A percentile compares a stretch with the other conserved stretches of the same genome.
Evolutionary conservation across 2,113 vertebrate genomes (phyloP).

Genomic region (Passerina amoena): DNA sequence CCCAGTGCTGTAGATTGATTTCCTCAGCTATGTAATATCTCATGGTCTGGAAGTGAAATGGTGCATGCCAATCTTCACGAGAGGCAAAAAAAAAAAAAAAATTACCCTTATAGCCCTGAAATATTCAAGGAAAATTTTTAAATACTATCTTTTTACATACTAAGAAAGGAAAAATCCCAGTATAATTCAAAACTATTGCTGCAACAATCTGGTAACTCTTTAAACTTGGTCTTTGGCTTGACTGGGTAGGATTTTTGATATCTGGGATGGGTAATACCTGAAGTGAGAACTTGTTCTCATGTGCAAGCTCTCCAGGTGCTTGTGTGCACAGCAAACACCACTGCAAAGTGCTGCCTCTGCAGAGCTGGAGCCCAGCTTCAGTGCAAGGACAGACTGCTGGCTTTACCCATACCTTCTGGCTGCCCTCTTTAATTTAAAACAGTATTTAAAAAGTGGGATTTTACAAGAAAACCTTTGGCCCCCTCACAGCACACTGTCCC

Average conservation of each 20-base stretch:
- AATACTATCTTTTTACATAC: not conserved
- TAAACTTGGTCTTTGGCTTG: not conserved
- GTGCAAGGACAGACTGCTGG: not conserved
- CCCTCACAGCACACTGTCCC: not conserved
- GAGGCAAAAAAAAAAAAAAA: not conserved
- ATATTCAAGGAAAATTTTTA: not conserved
- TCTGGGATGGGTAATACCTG: not conserved
- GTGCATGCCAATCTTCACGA: not conserved
- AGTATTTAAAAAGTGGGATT: fast-evolving
- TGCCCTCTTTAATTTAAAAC: not conserved
- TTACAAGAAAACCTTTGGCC: not conserved
- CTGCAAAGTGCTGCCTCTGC: not conserved
- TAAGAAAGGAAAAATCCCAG: not conserved
- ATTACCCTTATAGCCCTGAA: not conserved
- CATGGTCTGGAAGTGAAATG: not conserved
- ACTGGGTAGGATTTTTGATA: fast-evolving
- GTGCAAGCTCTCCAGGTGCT: not conserved
- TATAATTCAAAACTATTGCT: not conserved
- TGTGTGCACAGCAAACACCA: fast-evolving
- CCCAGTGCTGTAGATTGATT: not conserved
- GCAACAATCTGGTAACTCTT: not conserved
- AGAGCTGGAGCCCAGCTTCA: not conserved
- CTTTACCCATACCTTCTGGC: fast-evolving
- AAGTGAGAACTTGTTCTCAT: not conserved
- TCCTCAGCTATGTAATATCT: not conserved